A percentile compares a stretch with the other conserved stretches of the same genome.
phyloP scores from a whole-genome alignment of 2,797 vertebrate species.

The Alca torda region DNA sequence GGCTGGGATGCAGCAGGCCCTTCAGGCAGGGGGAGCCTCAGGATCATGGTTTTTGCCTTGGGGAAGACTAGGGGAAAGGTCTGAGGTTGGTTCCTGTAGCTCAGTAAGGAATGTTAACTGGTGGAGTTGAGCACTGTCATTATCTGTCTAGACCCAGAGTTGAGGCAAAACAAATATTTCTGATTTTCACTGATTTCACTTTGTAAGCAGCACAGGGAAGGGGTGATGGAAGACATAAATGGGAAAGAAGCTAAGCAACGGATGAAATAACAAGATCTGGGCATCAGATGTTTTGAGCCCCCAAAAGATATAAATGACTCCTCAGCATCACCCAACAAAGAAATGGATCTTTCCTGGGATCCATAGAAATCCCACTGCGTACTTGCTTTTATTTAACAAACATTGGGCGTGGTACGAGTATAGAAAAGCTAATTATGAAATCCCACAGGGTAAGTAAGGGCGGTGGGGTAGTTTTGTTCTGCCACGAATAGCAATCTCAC shows the following conservation, averaged over 20 bases:
- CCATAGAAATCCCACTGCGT: neutral
- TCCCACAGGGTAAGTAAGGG: neutral
- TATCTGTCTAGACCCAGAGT: neutral
- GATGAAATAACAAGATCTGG: neutral
- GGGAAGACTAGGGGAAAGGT: neutral
- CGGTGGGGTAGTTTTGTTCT: neutral
- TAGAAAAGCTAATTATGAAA: neutral
- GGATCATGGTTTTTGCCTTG: neutral
- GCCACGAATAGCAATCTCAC: neutral
- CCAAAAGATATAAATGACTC: neutral
- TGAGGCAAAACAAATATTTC: slow-evolving; percentile 8
- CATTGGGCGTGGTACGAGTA: neutral
- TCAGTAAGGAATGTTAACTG: neutral
- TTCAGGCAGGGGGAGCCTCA: neutral
- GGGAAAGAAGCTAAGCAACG: slow-evolving; percentile 21
- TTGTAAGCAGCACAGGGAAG: neutral
- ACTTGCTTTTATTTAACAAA: neutral
- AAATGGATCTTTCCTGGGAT: neutral
- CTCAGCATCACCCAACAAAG: neutral
- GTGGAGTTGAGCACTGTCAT: neutral
- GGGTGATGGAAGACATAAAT: neutral
- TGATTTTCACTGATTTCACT: slow-evolving; percentile 20
- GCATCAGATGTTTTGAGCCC: neutral
- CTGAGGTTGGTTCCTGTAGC: neutral
- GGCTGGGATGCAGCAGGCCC: neutral